Evolutionary conservation across 64 coral and sea anemone genomes (phyloP), one percentile per base, ranked within the genome.

Genomic region (Montipora efflorescens): DNA sequence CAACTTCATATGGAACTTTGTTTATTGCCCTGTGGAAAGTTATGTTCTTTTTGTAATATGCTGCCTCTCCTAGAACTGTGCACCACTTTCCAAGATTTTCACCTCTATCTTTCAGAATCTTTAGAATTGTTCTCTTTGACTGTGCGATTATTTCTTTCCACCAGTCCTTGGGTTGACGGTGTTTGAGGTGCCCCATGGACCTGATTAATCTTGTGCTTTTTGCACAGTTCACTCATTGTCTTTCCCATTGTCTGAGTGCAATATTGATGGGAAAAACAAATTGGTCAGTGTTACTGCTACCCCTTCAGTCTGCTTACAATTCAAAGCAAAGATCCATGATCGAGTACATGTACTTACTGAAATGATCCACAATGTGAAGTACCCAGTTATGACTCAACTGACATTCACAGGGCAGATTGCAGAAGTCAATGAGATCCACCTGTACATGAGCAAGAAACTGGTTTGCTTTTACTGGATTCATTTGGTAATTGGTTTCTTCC

Each of bases 141-240:
- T 16, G 55, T 87, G n/a, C 83, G 1, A 57, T 87, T 87, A 8
- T 22, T 67, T 87, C 83, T 64, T 49, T 87, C 83, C 64, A 67
- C 59, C 43, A 87, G 59, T 66, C 83, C 83, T 87, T 87, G 80
- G 15, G 83, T 87, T 67, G 83, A 66, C 2, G 59, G 83, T 15
- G 83, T 87, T 36, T n/a, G n/a, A n/a, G n/a, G n/a, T n/a, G n/a
- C n/a, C n/a, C 83, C 19, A 87, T 87, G 83, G 67, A 18, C 10
- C 10, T 28, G 22, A 0, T 16, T 43, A 67, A 87, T 87, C 8
- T 71, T 43, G 50, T 68, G 59, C 70, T 87, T 52, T 71, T 2
- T 23, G 13, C 59, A 66, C 25, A 87, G 64, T 8, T 22, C 61
- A n/a, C 64, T 62, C n/a, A 4, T 23, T 3, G 64, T 57, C 21